phyloP scores from a whole-genome alignment of 2,888 invertebrate genomes.

The Celastrina argiolus region DNA sequence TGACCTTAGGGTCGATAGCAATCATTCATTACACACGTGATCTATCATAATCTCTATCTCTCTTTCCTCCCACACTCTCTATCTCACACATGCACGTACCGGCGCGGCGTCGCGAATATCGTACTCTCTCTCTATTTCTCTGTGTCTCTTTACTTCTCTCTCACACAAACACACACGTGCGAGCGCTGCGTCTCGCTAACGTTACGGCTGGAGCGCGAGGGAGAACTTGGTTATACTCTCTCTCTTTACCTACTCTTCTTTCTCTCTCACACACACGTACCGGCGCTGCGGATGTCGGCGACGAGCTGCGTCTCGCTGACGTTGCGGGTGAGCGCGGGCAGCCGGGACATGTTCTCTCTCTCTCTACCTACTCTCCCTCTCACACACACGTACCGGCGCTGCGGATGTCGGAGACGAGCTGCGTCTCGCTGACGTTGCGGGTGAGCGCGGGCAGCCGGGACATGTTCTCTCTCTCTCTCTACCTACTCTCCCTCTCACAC shows the following conservation, averaged over 20 bases:
- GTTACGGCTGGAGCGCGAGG: too few species aligned
- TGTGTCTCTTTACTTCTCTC: background rate
- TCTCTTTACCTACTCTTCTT: too few species aligned
- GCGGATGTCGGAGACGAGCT: constrained; percentile 86
- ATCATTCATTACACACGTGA: too few species aligned
- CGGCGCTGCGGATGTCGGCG: constrained; percentile 85
- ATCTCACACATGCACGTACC: too few species aligned
- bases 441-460: constrained; percentile 82
- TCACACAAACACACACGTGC: too few species aligned
- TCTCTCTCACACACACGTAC: constrained; percentile 57
- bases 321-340: constrained; percentile 84
- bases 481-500: background rate
- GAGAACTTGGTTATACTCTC: too few species aligned
- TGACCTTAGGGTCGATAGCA: too few species aligned
- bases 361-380: too few species aligned
- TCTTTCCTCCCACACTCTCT: too few species aligned
- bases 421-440: constrained; percentile 93
- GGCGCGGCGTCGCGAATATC: too few species aligned
- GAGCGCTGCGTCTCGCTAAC: constrained; percentile 94
- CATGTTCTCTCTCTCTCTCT: constrained; percentile 62
- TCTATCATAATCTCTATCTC: too few species aligned
- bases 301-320: constrained; percentile 93
- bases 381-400: constrained; percentile 79
- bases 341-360: constrained; percentile 79
- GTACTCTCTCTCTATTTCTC: background rate